Conservation (phyloP, 2,888 invertebrate genomes). For the Acanthacorydalis orientalis region DNA sequence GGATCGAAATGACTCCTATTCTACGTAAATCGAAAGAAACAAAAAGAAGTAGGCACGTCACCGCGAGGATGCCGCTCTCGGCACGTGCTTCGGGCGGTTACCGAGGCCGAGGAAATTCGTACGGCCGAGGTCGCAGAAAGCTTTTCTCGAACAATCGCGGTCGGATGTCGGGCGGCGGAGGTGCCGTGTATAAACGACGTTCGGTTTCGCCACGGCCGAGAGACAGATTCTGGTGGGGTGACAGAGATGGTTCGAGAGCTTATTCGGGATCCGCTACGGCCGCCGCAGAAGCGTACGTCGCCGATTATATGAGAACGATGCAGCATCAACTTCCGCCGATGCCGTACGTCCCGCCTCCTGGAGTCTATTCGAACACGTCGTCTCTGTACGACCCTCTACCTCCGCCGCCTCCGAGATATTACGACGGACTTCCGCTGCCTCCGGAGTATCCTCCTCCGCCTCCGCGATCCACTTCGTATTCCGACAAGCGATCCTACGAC, state of each 20-base stretch:
- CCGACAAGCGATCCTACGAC: conserved; percentile 70
- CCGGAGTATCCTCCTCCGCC: conserved; percentile 50
- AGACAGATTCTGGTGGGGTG: conserved; percentile 44
- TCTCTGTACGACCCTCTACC: conserved; percentile 41
- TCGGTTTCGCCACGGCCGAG: conserved; percentile 41
- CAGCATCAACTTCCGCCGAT: conserved; percentile 72
- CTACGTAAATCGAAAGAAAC: conserved; percentile 73
- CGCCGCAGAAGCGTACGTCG: conserved; percentile 72
- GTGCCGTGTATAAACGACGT: conserved; percentile 33
- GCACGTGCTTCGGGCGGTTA: conserved; percentile 33
- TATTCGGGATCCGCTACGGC: conserved; percentile 39
- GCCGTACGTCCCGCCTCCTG: conserved; percentile 62
- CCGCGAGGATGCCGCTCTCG: conserved; percentile 26
- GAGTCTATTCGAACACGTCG: conserved; percentile 33
- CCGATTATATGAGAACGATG: conserved; percentile 79
- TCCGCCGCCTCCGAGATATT: conserved; percentile 65
- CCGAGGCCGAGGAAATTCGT: conserved; percentile 33
- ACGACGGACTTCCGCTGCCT: conserved; percentile 54
- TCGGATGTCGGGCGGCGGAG: conserved; percentile 31
- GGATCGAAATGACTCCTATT: conserved; percentile 77
- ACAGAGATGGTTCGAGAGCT: conserved; percentile 28
- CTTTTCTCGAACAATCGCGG: conserved; percentile 47
- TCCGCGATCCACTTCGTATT: conserved; percentile 34
- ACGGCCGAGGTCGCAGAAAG: conserved; percentile 39
- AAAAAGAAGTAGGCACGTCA: conserved; percentile 25